Base-by-base conservation (phyloP, 2,113 vertebrate genomes). In the Vanacampus margaritifer region DNA sequence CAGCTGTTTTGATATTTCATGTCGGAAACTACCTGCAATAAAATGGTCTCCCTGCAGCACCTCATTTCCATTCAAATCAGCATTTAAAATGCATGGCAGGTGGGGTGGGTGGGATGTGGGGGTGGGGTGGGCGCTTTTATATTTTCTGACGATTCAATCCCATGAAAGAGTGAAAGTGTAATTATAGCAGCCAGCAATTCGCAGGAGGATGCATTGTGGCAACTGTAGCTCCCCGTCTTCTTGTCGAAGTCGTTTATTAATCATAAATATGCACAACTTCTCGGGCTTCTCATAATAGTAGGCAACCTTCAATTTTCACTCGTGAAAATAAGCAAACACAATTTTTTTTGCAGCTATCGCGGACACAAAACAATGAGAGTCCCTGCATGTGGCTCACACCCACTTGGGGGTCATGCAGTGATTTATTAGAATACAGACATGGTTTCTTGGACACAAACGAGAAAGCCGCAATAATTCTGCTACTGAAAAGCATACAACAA, bases 31-130 rank as follows among this genome's bases (percentile, higher is more conserved):
- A 62, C 19, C 37, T 62, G 60, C n/a, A 37, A 39, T 23, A 36
- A 11, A 60, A 26, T 14, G 11, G 58, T 43, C 37, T 62, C 37
- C n/a, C 37, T 16, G 60, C 37, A 43, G 60, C 17, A 37, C 37
- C 60, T 62, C n/a, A 62, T 62, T 62, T 43, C 60, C 21, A 62
- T 62, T 62, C 60, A 43, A 62, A 62, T 62, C 36, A 62, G 60
- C 37, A 43, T 26, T 41, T 41, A 16, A 43, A 62, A 62, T 24
- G 37, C 60, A 62, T 16, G 37, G 26, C 54, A 17, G 26, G 37
- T 16, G 6, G 2, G 37, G 37, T 14, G 35, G 3, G 35, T 5
- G 9, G 3, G 58, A 19, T 5, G 14, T 12, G 17, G 28, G 5
- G 9, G 19, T 4, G 35, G 35, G 21, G 36, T 2, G 12, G 12